These are phyloP conservation scores for Oryzias javanicus DNA, from an alignment of 2,113 vertebrate genomes.

Conservation along the genomic window DNA sequence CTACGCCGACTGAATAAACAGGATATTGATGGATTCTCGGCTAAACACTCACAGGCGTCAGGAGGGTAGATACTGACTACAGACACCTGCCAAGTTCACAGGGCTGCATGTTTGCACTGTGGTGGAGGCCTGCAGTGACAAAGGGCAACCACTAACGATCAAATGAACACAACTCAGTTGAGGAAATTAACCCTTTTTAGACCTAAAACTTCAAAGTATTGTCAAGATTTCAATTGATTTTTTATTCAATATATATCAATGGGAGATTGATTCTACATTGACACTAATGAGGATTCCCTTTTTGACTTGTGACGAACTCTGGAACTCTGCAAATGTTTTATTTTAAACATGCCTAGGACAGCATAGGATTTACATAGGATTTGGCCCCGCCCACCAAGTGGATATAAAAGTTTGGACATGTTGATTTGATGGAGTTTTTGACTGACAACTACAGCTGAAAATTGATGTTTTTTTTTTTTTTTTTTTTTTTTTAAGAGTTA, in stretches of 20 bases:
- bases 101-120: constrained; percentile 52
- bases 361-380: too few relatives aligned
- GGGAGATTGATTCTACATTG: too few relatives aligned
- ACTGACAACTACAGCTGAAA: too few relatives aligned
- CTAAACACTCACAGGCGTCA: constrained; percentile 54
- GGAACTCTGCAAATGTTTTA: too few relatives aligned
- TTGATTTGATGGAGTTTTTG: too few relatives aligned
- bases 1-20: constrained; percentile 72
- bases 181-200: background rate
- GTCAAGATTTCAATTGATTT: background rate
- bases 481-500: too few relatives aligned
- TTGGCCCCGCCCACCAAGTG: too few relatives aligned
- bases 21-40: constrained; percentile 64
- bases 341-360: too few relatives aligned
- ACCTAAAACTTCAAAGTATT: background rate
- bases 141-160: constrained; percentile 44
- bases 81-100: constrained; percentile 67
- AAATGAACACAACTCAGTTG: constrained; percentile 30
- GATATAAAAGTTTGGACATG: too few relatives aligned
- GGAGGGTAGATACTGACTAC: constrained; percentile 49
- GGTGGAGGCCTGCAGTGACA: constrained; percentile 42
- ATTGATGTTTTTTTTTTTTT: too few relatives aligned
- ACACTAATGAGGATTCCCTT: too few relatives aligned
- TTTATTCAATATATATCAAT: background rate
- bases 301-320: too few relatives aligned